Percentiles rank a stretch among this genome's conserved stretches.
Evolutionary conservation across 2,113 vertebrate species (phyloP).

Genomic region (Ophiodon elongatus): DNA sequence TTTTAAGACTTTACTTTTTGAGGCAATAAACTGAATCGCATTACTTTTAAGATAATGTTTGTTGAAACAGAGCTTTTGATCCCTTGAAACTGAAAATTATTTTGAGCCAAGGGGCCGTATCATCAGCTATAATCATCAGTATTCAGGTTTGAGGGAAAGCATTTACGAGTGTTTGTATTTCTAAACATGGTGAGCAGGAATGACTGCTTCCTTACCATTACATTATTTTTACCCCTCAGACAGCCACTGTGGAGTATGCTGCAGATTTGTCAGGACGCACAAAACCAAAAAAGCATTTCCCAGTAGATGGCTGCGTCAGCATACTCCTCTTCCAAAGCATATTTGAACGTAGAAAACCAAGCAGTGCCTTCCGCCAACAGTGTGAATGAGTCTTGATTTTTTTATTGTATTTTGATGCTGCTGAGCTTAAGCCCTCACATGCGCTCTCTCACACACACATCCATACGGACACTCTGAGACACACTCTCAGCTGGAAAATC

Average conservation of each 20-base stretch:
- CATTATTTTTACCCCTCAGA: slow-evolving; percentile 27
- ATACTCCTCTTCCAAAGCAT: slow-evolving; percentile 22
- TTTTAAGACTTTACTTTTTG: background rate
- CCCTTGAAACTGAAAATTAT: background rate
- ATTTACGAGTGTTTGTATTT: slow-evolving; percentile 25
- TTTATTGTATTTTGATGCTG: slow-evolving; percentile 34
- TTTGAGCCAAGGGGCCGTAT: background rate
- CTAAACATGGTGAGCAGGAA: background rate
- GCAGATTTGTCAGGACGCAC: slow-evolving; percentile 28
- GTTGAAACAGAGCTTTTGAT: background rate
- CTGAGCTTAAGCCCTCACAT: slow-evolving; percentile 33
- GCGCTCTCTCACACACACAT: background rate
- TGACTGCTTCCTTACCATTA: slow-evolving; percentile 9
- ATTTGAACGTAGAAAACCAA: slow-evolving; percentile 27
- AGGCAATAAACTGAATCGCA: background rate
- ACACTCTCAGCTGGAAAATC: slow-evolving; percentile 15
- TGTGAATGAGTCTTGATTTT: slow-evolving; percentile 39
- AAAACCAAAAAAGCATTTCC: slow-evolving; percentile 29
- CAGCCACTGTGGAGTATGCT: slow-evolving; percentile 25
- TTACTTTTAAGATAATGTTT: background rate
- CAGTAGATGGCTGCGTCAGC: slow-evolving; percentile 37
- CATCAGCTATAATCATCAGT: background rate
- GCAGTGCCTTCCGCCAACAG: background rate
- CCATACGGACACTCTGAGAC: background rate
- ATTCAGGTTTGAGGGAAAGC: slow-evolving; percentile 1